Percentiles rank a stretch among this genome's conserved stretches.
Evolutionary conservation across 2,113 vertebrate species (phyloP).

Genomic region (Paraplagusia blochii): DNA sequence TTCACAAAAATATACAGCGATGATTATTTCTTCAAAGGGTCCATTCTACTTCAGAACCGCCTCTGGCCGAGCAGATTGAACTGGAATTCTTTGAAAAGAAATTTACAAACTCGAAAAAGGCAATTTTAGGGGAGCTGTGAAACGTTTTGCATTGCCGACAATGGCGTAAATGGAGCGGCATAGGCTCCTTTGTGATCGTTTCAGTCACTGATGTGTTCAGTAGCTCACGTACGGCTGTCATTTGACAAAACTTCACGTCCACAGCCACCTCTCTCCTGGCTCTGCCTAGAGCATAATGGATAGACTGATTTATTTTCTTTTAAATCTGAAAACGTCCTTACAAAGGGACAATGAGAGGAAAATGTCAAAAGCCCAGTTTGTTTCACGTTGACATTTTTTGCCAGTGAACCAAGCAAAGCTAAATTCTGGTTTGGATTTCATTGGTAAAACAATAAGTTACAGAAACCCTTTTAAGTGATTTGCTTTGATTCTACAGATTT

Average conservation of each 20-base stretch:
- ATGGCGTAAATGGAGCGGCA: conserved; percentile 25
- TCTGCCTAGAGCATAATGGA: conserved; percentile 23
- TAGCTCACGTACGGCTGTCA: conserved; percentile 38
- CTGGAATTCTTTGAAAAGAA: conserved; percentile 23
- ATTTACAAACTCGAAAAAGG: conserved; percentile 33
- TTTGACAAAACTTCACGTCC: conserved; percentile 16
- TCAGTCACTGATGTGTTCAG: conserved; percentile 40
- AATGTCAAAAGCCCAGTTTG: conserved; percentile 16
- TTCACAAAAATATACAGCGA: conserved; percentile 33
- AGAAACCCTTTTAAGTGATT: conserved; percentile 9
- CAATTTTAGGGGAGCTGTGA: conserved; percentile 32
- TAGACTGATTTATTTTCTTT: conserved; percentile 2
- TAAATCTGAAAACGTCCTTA: conserved; percentile 35
- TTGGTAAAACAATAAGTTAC: conserved; percentile 3
- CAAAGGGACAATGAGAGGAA: conserved; percentile 33
- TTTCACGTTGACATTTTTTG: conserved; percentile 16
- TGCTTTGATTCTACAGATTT: too few relatives aligned
- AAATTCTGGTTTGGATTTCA: conserved; percentile 8
- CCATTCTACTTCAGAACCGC: conserved; percentile 36
- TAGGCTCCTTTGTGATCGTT: conserved; percentile 32
- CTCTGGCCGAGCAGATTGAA: conserved; percentile 30
- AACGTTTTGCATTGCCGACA: conserved; percentile 33
- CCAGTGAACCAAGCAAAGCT: conserved; percentile 13
- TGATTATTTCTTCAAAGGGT: conserved; percentile 45
- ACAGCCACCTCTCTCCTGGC: conserved; percentile 29